Percentiles rank a stretch among this genome's conserved stretches.
phyloP scores from a whole-genome alignment of 2,888 invertebrate species.

The Beris morrisii region DNA sequence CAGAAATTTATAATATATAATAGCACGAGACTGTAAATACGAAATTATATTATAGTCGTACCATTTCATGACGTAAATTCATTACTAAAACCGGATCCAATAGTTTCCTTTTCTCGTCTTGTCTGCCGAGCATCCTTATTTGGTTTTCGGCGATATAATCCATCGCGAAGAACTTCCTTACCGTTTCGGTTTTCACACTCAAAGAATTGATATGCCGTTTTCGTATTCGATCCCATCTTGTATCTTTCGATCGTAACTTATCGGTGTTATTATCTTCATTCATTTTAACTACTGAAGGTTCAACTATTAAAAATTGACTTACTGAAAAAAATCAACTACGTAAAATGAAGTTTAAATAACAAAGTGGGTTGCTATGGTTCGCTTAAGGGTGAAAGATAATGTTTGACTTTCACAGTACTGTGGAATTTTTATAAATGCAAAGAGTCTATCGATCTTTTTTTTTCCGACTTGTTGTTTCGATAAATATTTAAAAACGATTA shows the following conservation, averaged over 20 bases:
- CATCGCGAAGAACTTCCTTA: constrained; percentile 52
- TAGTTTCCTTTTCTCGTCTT: constrained; percentile 36
- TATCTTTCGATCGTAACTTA: constrained; percentile 46
- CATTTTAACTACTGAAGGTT: constrained; percentile 8
- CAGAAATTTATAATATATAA: neutral
- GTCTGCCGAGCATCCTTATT: constrained; percentile 48
- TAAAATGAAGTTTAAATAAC: no score
- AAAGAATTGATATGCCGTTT: constrained; percentile 47
- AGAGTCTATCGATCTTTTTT: no score
- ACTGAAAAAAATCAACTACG: no score
- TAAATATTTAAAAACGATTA: no score
- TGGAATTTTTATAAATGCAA: no score
- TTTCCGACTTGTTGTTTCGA: no score
- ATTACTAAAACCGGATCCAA: constrained; percentile 53
- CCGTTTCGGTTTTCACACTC: constrained; percentile 48
- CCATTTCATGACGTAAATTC: constrained; percentile 54
- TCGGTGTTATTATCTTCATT: constrained; percentile 9
- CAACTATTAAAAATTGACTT: neutral
- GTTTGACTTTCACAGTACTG: no score
- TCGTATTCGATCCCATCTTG: constrained; percentile 55
- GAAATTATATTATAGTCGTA: constrained; percentile 39
- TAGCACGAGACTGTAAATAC: neutral
- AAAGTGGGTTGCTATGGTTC: no score
- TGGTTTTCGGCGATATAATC: constrained; percentile 50
- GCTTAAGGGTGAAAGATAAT: no score